These are phyloP conservation scores for Paramuricea clavata DNA, from an alignment of 92 coral and sea anemone species.

Conservation along the genomic window DNA sequence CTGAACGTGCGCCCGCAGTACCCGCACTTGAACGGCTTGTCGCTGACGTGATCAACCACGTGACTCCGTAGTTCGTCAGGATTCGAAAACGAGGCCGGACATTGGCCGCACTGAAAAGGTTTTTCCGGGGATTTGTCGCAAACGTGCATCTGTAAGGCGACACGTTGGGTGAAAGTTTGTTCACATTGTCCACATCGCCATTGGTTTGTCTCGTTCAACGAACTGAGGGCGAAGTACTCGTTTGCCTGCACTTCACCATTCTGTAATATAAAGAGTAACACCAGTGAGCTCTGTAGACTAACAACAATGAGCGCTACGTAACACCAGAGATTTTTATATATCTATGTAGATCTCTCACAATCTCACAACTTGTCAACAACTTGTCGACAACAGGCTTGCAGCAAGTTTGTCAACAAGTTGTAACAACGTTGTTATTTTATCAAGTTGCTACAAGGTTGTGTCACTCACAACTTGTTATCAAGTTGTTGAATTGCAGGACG, in stretches of 20 bases:
- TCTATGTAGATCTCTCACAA: too few relatives aligned
- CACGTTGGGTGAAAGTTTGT: slow-evolving; percentile 93
- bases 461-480: too few relatives aligned
- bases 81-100: slow-evolving; percentile 90
- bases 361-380: too few relatives aligned
- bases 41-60: slow-evolving; percentile 95
- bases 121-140: slow-evolving; percentile 85
- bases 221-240: slow-evolving; percentile 64
- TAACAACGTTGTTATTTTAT: too few relatives aligned
- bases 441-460: too few relatives aligned
- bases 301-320: too few relatives aligned
- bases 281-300: too few relatives aligned
- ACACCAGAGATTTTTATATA: too few relatives aligned
- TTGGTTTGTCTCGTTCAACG: slow-evolving; percentile 75
- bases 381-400: too few relatives aligned
- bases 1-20: slow-evolving; percentile 97
- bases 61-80: slow-evolving; percentile 93
- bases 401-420: too few relatives aligned
- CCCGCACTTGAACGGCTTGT: slow-evolving; percentile 98
- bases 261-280: neutral
- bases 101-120: slow-evolving; percentile 98
- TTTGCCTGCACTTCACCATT: slow-evolving; percentile 6
- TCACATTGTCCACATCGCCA: slow-evolving; percentile 98
- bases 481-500: too few relatives aligned
- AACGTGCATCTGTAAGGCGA: slow-evolving; percentile 96